phyloP scores from a whole-genome alignment of 2,888 invertebrate species.

The Sinotaia quadrata region DNA sequence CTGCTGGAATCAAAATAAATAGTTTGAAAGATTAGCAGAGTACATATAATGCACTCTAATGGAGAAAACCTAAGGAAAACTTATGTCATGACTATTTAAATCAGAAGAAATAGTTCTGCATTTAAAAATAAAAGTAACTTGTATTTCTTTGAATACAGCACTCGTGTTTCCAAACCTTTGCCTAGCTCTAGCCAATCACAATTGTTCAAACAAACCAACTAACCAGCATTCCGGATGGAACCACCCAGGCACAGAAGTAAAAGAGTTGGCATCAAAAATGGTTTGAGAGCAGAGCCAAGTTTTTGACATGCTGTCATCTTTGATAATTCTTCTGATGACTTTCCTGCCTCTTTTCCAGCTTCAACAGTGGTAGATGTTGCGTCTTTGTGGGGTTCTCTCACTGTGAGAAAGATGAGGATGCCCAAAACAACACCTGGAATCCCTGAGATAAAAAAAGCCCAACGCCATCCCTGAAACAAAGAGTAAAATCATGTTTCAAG shows the following conservation, averaged over 20 bases:
- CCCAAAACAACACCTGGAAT: slow-evolving; percentile 71
- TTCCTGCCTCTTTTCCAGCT: background rate
- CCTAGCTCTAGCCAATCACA: too few relatives aligned
- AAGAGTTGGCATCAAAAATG: slow-evolving; percentile 67
- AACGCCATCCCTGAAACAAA: slow-evolving; percentile 71
- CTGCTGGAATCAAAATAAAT: too few relatives aligned
- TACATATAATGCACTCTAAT: too few relatives aligned
- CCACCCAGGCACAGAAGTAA: slow-evolving; percentile 70
- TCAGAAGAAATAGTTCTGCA: too few relatives aligned
- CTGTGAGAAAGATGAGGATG: slow-evolving; percentile 64
- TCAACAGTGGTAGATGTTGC: slow-evolving; percentile 12
- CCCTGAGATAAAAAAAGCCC: slow-evolving; percentile 71
- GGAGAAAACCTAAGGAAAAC: too few relatives aligned
- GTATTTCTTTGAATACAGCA: too few relatives aligned
- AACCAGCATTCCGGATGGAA: slow-evolving; percentile 71
- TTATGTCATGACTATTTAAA: too few relatives aligned
- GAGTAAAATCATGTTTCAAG: background rate
- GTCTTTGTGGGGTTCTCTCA: slow-evolving; percentile 68
- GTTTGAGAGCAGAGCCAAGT: slow-evolving; percentile 38
- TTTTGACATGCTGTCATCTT: slow-evolving; percentile 17
- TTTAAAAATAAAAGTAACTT: too few relatives aligned
- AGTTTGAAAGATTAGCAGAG: too few relatives aligned
- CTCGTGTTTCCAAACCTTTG: too few relatives aligned
- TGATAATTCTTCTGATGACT: background rate
- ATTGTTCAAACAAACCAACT: background rate